These are phyloP conservation scores for Stenotaenia linearis DNA, from an alignment of 2,888 invertebrate species.

Conservation along the genomic window DNA sequence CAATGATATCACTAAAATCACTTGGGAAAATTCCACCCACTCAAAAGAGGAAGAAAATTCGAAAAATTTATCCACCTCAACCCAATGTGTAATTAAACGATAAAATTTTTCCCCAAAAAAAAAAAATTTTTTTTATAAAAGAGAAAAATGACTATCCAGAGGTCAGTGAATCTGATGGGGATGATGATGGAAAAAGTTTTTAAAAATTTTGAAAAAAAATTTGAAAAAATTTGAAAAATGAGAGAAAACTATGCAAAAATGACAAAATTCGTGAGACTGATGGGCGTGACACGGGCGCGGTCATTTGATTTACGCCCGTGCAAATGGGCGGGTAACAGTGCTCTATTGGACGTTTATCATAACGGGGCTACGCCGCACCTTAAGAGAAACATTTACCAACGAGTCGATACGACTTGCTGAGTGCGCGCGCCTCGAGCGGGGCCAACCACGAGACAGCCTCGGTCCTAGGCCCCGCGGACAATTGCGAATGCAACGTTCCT, in stretches of 20 bases:
- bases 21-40: background rate
- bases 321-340: constrained; percentile 3
- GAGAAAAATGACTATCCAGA: constrained; percentile 8
- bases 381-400: background rate
- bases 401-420: background rate
- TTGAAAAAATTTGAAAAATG: background rate
- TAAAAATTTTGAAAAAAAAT: too few relatives aligned
- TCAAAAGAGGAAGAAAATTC: background rate
- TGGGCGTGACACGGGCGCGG: constrained; percentile 23
- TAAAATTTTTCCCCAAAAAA: background rate
- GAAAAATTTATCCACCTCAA: background rate
- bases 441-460: constrained; percentile 23
- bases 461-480: constrained; percentile 26
- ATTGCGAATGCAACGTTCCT: background rate
- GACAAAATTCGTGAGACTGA: background rate
- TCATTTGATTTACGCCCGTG: constrained; percentile 12
- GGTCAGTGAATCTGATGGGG: background rate
- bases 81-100: background rate
- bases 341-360: constrained; percentile 17
- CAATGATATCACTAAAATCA: background rate
- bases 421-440: constrained; percentile 17
- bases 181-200: too few relatives aligned
- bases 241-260: background rate
- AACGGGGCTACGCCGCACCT: constrained; percentile 24
- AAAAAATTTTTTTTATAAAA: background rate